These are phyloP conservation scores for Phylloscopus whistleri DNA, from an alignment of 2,113 vertebrate species.

Conservation along the genomic window DNA sequence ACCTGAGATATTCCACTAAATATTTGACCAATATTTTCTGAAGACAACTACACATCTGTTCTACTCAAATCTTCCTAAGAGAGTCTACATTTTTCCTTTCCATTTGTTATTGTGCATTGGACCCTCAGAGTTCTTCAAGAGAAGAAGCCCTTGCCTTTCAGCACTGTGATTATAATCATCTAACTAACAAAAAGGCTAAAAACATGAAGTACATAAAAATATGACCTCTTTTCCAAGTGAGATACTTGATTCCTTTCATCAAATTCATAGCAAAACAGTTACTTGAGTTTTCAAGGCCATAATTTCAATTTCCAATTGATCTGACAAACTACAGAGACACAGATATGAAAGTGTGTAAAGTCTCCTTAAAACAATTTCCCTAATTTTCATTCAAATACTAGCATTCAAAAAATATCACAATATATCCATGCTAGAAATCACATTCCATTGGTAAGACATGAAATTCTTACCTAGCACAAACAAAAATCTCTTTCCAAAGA, in stretches of 20 bases:
- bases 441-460: not conserved
- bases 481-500: not conserved
- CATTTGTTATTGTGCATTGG: not conserved
- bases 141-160: not conserved
- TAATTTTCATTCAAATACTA: not conserved
- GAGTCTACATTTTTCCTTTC: not conserved
- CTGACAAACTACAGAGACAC: not conserved
- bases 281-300: not conserved
- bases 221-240: not conserved
- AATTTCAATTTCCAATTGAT: not conserved
- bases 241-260: not conserved
- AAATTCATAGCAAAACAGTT: not conserved
- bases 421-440: not conserved
- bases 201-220: not conserved
- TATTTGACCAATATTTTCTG: not conserved
- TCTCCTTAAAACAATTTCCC: not conserved
- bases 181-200: not conserved
- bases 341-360: not conserved
- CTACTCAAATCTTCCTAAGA: not conserved
- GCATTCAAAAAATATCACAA: not conserved
- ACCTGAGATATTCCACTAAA: not conserved
- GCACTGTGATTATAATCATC: not conserved
- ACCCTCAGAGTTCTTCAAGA: not conserved
- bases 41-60: not conserved
- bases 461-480: not conserved